A percentile compares a stretch with the other conserved stretches of the same genome.
These are phyloP conservation scores for Drosophila tsacasi DNA, from an alignment of 1,140 invertebrate genomes.

Conservation along the genomic window DNA sequence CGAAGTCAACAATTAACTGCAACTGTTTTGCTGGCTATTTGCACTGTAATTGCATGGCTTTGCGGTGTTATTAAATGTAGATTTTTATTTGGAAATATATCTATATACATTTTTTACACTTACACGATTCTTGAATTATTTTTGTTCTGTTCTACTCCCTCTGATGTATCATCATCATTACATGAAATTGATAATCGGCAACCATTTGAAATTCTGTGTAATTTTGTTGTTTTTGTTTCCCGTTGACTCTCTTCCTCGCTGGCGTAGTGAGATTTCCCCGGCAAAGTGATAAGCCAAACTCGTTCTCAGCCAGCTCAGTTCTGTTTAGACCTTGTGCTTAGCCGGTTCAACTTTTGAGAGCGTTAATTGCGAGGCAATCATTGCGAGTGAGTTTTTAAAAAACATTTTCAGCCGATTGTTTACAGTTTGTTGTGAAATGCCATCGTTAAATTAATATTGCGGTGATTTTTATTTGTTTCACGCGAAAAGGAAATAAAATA, in stretches of 20 bases:
- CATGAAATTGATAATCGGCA: constrained; percentile 37
- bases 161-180: constrained; percentile 4
- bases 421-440: constrained; percentile 7
- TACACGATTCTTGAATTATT: constrained; percentile 17
- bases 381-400: neutral
- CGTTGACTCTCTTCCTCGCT: neutral
- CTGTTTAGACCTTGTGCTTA: constrained; percentile 28
- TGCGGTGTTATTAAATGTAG: constrained; percentile 26
- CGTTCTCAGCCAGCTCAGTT: constrained; percentile 46
- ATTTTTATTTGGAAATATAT: constrained; percentile 14
- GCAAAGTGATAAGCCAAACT: constrained; percentile 31
- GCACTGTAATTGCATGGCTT: neutral
- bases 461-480: constrained; percentile 4
- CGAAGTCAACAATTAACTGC: neutral
- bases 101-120: neutral
- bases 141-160: neutral
- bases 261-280: constrained; percentile 5
- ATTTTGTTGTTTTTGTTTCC: constrained; percentile 10
- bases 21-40: neutral
- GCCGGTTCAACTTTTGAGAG: constrained; percentile 44
- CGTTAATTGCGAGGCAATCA: neutral
- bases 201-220: constrained; percentile 26
- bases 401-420: constrained; percentile 6
- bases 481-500: constrained; percentile 5
- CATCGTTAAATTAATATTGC: neutral